These are phyloP conservation scores for Dastarcus helophoroides DNA, from an alignment of 2,888 invertebrate species.

Conservation along the genomic window DNA sequence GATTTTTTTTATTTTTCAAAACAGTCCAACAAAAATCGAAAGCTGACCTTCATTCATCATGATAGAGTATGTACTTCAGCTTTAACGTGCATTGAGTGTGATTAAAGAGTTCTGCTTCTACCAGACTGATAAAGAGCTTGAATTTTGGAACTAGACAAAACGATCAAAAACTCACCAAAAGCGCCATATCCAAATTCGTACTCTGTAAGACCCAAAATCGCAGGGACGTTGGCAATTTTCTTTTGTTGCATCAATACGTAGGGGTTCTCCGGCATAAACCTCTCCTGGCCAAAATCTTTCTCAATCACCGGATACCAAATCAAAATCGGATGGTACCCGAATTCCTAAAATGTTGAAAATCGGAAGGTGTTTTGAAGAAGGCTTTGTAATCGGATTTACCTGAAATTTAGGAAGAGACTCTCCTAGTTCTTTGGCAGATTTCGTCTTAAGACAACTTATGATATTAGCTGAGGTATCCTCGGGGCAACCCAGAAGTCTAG, in stretches of 20 bases:
- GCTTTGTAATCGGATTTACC: conserved; percentile 8
- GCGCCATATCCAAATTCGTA: conserved; percentile 56
- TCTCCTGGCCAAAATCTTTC: conserved; percentile 51
- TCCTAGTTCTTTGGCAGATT: conserved; percentile 37
- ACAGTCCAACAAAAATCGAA: too few relatives aligned
- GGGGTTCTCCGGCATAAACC: conserved; percentile 53
- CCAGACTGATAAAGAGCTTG: too few relatives aligned
- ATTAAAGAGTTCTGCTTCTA: too few relatives aligned
- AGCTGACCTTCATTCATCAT: too few relatives aligned
- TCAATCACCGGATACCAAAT: conserved; percentile 57
- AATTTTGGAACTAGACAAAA: background rate
- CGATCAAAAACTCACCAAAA: conserved; percentile 39
- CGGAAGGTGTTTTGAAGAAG: background rate
- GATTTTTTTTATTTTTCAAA: too few relatives aligned
- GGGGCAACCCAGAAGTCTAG: conserved; percentile 46
- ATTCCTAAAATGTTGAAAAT: conserved; percentile 45
- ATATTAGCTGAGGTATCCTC: conserved; percentile 41
- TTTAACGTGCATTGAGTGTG: too few relatives aligned
- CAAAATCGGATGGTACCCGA: conserved; percentile 41
- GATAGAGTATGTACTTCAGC: too few relatives aligned
- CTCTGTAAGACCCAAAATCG: conserved; percentile 52
- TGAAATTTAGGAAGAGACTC: conserved; percentile 28
- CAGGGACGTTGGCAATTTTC: conserved; percentile 49
- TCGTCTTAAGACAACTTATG: conserved; percentile 46
- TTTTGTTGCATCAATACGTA: conserved; percentile 44